Base-by-base conservation (phyloP, 2,888 invertebrate species). In the Tinea trinotella region DNA sequence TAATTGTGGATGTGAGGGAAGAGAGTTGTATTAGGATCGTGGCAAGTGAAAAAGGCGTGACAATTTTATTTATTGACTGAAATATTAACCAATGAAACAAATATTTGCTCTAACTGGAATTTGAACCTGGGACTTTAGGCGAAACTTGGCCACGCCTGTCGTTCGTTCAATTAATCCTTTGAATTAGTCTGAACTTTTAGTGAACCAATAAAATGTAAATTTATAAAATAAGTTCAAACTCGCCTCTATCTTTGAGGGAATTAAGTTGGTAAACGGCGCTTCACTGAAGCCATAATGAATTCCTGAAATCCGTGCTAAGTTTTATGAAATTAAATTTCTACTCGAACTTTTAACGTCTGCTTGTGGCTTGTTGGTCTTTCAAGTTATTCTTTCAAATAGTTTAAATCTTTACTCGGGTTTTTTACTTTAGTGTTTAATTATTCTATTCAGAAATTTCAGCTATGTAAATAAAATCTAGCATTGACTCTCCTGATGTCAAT, bases 291-390 rank as follows among this genome's bases (percentile, higher is more conserved):
- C 46, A 46, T 18, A 46, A 46, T 46, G 46, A 46, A 46, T 46
- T 18, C 46, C 19, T 3, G 15, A 19, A 19, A 19, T 19, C 46
- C 46, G 15, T 4, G 46, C 46, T 46, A 46, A 19, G 19, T 46
- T 46, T 46, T 46, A 19, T 46, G 46, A 46, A 46, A 46, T 46
- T 46, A 46, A 46, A 46, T 19, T 46, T 46, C 46, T 40, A 40
- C 13, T 15, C 13, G 15, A 40, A 40, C 13, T 40, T 40, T 40
- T 15, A 40, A 12, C 40, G 40, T 40, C 40, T 40, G 40, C 40
- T 15, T 5, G 13, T 40, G 40, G 15, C 40, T 40, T 40, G 40
- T 40, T 40, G 40, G 40, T 12, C 40, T 15, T 12, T 13, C 40
- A 7, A 30, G 40, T 40, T 40, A 15, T 40, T 40, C 40, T 40